These are phyloP conservation scores for Pediacus dermestoides DNA, from an alignment of 2,888 invertebrate species.

Conservation along the genomic window DNA sequence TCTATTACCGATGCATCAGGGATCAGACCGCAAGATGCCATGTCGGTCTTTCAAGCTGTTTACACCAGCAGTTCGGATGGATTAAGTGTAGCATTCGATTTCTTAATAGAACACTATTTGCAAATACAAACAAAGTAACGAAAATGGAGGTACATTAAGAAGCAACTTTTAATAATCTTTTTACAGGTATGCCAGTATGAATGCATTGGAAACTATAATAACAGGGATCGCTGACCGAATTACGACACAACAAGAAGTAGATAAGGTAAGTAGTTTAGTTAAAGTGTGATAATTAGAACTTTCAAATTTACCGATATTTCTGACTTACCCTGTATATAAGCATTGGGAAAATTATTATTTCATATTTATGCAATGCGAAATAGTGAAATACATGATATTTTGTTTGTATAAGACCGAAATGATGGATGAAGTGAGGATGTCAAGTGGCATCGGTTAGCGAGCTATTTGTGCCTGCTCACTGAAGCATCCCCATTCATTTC, in stretches of 20 bases:
- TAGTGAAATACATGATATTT: too few relatives aligned
- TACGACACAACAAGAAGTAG: conserved; percentile 34
- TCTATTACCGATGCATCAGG: conserved; percentile 35
- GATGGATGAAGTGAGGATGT: too few relatives aligned
- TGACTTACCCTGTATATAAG: too few relatives aligned
- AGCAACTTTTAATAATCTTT: conserved; percentile 28
- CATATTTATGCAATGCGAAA: too few relatives aligned
- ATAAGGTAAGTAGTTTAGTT: conserved; percentile 32
- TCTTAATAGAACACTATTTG: conserved; percentile 49
- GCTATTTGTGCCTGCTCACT: too few relatives aligned
- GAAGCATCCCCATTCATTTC: too few relatives aligned
- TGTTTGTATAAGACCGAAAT: too few relatives aligned
- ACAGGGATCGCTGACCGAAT: conserved; percentile 35
- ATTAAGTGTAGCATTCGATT: conserved; percentile 52
- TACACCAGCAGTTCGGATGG: conserved; percentile 53
- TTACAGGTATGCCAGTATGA: conserved; percentile 36
- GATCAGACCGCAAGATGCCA: conserved; percentile 52
- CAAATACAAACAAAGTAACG: conserved; percentile 11
- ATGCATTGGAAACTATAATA: conserved; percentile 48
- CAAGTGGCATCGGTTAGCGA: too few relatives aligned
- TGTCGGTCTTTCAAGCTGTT: conserved; percentile 51
- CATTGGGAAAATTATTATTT: too few relatives aligned
- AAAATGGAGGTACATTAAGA: background rate
- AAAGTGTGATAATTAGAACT: background rate
- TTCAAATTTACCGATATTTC: too few relatives aligned